Evolutionary conservation across 1,140 invertebrate genomes (phyloP), one percentile per base, ranked within the genome.

Genomic region (Cydia fagiglandana): DNA sequence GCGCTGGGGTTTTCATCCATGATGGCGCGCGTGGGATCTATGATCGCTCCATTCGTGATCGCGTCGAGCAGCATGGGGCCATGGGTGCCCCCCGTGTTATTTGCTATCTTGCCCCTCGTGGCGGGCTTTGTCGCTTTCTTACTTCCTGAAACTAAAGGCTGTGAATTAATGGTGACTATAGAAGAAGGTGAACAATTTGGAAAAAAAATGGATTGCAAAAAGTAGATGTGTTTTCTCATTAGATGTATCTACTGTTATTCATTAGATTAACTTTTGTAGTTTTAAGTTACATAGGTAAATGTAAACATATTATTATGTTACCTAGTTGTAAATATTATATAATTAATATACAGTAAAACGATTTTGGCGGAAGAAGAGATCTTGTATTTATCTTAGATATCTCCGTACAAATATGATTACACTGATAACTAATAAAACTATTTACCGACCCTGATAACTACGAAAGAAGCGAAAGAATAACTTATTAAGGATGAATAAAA

Each of bases 101-200:
- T 97, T 90, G 96, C 96, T 4, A 80, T 94, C 3, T 79, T 95
- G 10, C 94, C 96, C 5, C 80, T 96, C 1, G 82, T 96, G 17
- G 95, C 95, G 41, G 95, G 94, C 10, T 80, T 93, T 20, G 88
- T 96, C n/a, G 95, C 95, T 47, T 84, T 96, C 4, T 82, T 95
- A 24, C 91, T 97, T 66, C 96, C 96, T 0, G 96, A 98, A 94
- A 98, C 97, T 0, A 93, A 95, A 74, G 95, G 95, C 12, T 94
- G 93, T 80, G 94, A 95, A 64, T 84, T 98, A 53, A 96, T 96
- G 34, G 96, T 97, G 78, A 97, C 96, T 0, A 91, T 97, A 45
- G 95, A 96, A 84, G 96, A 97, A 81, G 96, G 96, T 50, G 96
- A 97, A 91, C 93, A 93, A 50, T 96, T 96, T 86, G 95, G 96